Conservation (phyloP, 2,888 invertebrate species). For the Gymnosoma rotundatum region DNA sequence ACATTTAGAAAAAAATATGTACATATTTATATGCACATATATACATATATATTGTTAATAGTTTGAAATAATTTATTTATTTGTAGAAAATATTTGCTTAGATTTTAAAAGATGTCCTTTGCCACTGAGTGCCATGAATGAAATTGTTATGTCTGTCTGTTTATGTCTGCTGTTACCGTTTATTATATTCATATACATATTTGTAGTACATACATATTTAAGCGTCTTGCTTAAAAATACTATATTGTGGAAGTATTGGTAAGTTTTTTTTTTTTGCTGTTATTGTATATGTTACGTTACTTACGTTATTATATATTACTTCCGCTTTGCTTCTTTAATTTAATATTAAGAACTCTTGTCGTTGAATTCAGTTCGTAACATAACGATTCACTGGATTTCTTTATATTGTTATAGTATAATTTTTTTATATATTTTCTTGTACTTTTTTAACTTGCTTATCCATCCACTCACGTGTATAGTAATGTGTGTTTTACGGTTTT, state of each 20-base stretch:
- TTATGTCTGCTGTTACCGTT: constrained; percentile 5
- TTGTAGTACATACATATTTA: background rate
- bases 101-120: constrained; percentile 15
- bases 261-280: background rate
- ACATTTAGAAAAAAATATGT: too few species aligned
- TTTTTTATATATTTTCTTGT: constrained; percentile 17
- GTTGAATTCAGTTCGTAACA: constrained; percentile 41
- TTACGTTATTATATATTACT: constrained; percentile 65
- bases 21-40: too few species aligned
- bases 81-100: background rate
- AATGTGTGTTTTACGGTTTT: constrained; percentile 39
- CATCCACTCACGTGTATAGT: constrained; percentile 46
- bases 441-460: constrained; percentile 11
- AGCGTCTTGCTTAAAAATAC: constrained; percentile 2
- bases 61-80: background rate
- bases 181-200: background rate
- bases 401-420: background rate
- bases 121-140: constrained; percentile 39
- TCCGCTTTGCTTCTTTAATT: constrained; percentile 58
- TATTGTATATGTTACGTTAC: constrained; percentile 47
- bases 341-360: constrained; percentile 28
- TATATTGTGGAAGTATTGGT: constrained; percentile 5
- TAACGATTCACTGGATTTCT: constrained; percentile 49
- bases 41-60: too few species aligned
- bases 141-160: constrained; percentile 20